phyloP scores from a whole-genome alignment of 1,140 invertebrate species.

The Hormaphis cornu region DNA sequence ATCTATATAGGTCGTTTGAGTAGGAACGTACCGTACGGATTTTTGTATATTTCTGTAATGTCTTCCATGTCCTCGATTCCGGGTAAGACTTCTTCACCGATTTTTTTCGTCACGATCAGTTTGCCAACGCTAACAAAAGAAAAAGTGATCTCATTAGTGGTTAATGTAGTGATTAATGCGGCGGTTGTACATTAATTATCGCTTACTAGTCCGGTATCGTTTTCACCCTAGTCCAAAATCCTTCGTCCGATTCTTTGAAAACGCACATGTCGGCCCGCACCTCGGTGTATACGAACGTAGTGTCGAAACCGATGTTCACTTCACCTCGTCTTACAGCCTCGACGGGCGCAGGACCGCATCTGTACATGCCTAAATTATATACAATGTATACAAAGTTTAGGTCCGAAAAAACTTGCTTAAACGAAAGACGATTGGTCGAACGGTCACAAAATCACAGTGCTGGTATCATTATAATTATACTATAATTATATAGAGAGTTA shows the following conservation, averaged over 20 bases:
- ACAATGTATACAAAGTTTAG: no score
- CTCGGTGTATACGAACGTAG: constrained; percentile 65
- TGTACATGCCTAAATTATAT: constrained; percentile 45
- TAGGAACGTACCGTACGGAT: constrained; percentile 49
- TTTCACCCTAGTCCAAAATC: constrained; percentile 47
- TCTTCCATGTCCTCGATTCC: constrained; percentile 57
- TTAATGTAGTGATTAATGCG: no score
- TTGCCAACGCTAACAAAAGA: constrained; percentile 52
- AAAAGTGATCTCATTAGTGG: not conserved
- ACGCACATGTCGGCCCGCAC: constrained; percentile 68
- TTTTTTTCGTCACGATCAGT: constrained; percentile 62
- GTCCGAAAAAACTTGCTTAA: no score
- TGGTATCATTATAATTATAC: no score
- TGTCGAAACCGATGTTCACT: constrained; percentile 63
- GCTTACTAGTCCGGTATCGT: constrained; percentile 17
- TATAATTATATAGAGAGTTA: no score
- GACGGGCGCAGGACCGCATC: constrained; percentile 62
- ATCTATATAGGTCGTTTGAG: no score
- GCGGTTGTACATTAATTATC: no score
- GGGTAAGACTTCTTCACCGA: constrained; percentile 49
- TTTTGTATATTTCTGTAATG: constrained; percentile 61
- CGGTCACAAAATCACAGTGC: no score
- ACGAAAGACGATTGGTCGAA: no score
- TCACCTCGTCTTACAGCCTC: constrained; percentile 63
- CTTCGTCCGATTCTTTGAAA: constrained; percentile 55